A percentile compares a stretch with the other conserved stretches of the same genome.
Evolutionary conservation across 2,113 vertebrate genomes (phyloP).

Genomic region (Nothobranchius kuhntae): DNA sequence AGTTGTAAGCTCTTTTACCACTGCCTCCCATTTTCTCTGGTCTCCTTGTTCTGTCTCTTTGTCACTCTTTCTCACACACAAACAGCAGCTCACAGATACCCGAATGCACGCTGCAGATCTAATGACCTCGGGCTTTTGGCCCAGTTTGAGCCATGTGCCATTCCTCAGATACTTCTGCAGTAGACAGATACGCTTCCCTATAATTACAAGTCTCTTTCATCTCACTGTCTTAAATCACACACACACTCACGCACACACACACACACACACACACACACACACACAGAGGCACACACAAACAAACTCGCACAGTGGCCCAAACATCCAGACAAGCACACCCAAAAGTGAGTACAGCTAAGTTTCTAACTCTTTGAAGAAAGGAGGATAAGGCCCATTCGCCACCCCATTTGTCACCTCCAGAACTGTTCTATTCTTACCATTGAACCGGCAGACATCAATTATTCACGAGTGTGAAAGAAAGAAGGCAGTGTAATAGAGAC

Average conservation of each 20-base stretch:
- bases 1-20: conserved; percentile 61
- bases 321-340: conserved; percentile 25
- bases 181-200: conserved; percentile 77
- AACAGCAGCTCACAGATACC: conserved; percentile 15
- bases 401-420: conserved; percentile 78
- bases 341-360: conserved; percentile 51
- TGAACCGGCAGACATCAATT: conserved; percentile 79
- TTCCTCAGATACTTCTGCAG: conserved; percentile 79
- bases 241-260: conserved; percentile 55
- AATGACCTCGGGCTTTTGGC: conserved; percentile 77
- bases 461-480: conserved; percentile 73
- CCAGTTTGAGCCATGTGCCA: conserved; percentile 78
- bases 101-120: conserved; percentile 55
- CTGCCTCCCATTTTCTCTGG: conserved; percentile 28
- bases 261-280: conserved; percentile 31
- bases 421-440: conserved; percentile 80
- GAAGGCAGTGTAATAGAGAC: conserved; percentile 63
- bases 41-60: conserved; percentile 15
- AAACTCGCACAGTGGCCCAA: conserved; percentile 39
- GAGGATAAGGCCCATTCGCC: conserved; percentile 63
- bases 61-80: conserved; percentile 25
- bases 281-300: conserved; percentile 19
- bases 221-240: conserved; percentile 69
- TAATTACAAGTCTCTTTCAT: conserved; percentile 80
- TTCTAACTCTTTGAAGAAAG: conserved; percentile 73